phyloP scores from a whole-genome alignment of 2,113 vertebrate species.

The Larimichthys polyactis region DNA sequence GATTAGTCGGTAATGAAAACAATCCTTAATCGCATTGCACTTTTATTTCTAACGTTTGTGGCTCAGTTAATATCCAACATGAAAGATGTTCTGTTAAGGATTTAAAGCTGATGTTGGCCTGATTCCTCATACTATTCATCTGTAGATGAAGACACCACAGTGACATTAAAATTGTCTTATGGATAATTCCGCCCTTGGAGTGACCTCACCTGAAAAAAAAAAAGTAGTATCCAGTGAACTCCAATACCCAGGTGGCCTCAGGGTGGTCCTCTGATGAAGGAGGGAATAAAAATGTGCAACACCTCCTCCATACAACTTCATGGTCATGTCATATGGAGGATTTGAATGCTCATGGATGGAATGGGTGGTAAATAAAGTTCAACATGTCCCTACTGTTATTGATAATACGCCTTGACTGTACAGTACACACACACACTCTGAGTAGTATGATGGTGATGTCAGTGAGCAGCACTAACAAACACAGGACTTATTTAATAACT shows the following conservation, averaged over 20 bases:
- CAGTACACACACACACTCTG: not conserved
- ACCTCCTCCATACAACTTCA: too few species aligned
- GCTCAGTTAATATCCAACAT: not conserved
- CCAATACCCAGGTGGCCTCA: not conserved
- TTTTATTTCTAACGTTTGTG: not conserved
- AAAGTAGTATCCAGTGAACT: slow-evolving; percentile 3
- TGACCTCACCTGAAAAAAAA: slow-evolving; percentile 17
- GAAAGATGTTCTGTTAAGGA: not conserved
- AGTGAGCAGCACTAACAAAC: not conserved
- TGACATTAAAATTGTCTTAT: not conserved
- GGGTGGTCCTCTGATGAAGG: not conserved
- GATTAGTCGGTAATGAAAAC: too few species aligned
- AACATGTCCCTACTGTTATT: not conserved
- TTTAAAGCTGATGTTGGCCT: not conserved
- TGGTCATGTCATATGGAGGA: too few species aligned
- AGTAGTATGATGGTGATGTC: not conserved
- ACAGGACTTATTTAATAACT: not conserved
- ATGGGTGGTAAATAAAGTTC: not conserved
- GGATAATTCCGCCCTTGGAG: slow-evolving; percentile 9
- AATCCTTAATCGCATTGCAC: too few species aligned
- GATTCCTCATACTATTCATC: not conserved
- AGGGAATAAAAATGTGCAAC: not conserved
- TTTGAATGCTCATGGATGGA: too few species aligned
- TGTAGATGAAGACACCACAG: not conserved
- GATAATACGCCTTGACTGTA: not conserved